Evolutionary conservation across 2,888 invertebrate genomes (phyloP).

Genomic region (Hirtodrosophila trivittata): DNA sequence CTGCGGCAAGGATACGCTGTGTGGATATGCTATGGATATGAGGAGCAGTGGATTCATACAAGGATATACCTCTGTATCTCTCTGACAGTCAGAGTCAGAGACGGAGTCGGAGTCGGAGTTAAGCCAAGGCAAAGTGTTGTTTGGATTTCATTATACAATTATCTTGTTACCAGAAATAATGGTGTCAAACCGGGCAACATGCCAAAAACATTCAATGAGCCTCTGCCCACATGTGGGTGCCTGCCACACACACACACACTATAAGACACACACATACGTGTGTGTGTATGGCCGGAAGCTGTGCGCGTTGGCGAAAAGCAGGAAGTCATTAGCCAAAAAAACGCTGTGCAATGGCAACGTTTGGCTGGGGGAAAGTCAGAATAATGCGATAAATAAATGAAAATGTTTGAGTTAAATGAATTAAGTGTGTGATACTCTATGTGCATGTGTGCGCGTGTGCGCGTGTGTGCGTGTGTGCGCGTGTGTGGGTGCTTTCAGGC

Average conservation of each 20-base stretch:
- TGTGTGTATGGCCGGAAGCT: conserved; percentile 57
- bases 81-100: background rate
- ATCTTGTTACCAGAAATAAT: conserved; percentile 81
- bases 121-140: conserved; percentile 70
- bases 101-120: conserved; percentile 15
- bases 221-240: conserved; percentile 47
- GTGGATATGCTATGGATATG: background rate
- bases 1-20: conserved; percentile 8
- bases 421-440: conserved; percentile 70
- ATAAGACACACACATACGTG: conserved; percentile 7
- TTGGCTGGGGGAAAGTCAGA: conserved; percentile 28
- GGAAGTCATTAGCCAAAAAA: conserved; percentile 71
- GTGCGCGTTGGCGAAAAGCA: conserved; percentile 67
- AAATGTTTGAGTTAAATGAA: conserved; percentile 80
- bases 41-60: background rate
- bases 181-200: conserved; percentile 78
- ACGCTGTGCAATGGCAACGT: conserved; percentile 31
- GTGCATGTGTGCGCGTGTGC: conserved; percentile 8
- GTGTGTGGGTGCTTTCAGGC: conserved; percentile 9
- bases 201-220: conserved; percentile 79
- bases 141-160: conserved; percentile 81
- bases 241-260: conserved; percentile 7
- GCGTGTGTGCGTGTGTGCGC: conserved; percentile 11
- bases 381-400: conserved; percentile 80
- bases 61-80: background rate